Conservation (phyloP, 2,797 vertebrate genomes). For the Epinephelus awoara region DNA sequence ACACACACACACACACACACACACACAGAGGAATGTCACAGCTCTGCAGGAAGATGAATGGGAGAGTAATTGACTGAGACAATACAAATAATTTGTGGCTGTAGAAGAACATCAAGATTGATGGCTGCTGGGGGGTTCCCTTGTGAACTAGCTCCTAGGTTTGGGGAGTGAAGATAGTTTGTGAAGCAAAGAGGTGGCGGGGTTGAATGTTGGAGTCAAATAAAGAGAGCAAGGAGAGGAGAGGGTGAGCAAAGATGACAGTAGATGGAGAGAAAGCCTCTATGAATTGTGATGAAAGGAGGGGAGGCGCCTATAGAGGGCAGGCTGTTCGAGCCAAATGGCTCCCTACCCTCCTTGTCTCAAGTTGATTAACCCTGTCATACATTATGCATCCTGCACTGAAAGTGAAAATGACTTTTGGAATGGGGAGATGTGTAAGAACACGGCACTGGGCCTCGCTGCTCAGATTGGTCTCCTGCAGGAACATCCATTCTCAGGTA, state of each 20-base stretch:
- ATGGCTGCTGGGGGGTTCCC: constrained; percentile 65
- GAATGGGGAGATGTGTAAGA: constrained; percentile 60
- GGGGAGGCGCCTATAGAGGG: constrained; percentile 56
- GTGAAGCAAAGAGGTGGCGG: neutral
- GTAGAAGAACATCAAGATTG: constrained; percentile 80
- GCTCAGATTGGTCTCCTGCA: constrained; percentile 43
- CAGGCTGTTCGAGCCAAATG: constrained; percentile 48
- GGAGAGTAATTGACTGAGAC: constrained; percentile 79
- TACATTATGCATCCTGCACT: constrained; percentile 70
- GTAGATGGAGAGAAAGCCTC: constrained; percentile 9
- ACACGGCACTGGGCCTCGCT: constrained; percentile 26
- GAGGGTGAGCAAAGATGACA: constrained; percentile 1
- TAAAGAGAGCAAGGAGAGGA: neutral
- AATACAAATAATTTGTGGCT: constrained; percentile 82
- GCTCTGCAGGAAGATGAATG: constrained; percentile 69
- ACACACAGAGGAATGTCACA: constrained; percentile 29
- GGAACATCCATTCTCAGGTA: constrained; percentile 47
- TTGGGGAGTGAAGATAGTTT: constrained; percentile 32
- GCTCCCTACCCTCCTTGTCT: constrained; percentile 29
- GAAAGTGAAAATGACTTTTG: constrained; percentile 72
- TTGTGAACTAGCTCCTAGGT: constrained; percentile 48
- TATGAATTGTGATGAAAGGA: constrained; percentile 12
- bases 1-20: constrained; percentile 6
- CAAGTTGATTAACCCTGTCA: constrained; percentile 66
- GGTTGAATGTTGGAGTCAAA: constrained; percentile 5